phyloP scores from a whole-genome alignment of 2,113 vertebrate genomes.

The Pelecanus crispus region DNA sequence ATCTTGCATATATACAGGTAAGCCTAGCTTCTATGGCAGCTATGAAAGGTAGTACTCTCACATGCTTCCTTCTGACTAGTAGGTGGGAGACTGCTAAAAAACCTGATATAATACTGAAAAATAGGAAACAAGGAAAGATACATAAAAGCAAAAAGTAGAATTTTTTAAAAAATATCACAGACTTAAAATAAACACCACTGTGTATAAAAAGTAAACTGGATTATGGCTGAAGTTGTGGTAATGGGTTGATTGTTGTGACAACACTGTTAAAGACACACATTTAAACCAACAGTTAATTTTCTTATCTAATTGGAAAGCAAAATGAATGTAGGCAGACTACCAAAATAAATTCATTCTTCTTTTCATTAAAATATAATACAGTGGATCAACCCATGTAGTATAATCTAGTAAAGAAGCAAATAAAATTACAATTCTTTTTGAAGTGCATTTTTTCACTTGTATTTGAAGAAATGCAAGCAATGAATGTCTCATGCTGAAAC shows the following conservation, averaged over 20 bases:
- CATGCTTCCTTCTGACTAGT: neutral
- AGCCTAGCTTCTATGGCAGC: neutral
- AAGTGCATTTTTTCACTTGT: neutral
- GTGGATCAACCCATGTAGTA: neutral
- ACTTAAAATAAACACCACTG: neutral
- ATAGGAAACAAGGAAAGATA: neutral
- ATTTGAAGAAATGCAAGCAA: neutral
- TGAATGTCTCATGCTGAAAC: neutral
- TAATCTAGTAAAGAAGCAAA: neutral
- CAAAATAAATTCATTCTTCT: neutral
- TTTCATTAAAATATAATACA: neutral
- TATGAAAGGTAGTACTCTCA: neutral
- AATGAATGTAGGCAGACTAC: neutral
- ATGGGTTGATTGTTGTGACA: neutral
- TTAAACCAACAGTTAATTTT: neutral
- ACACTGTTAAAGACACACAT: neutral
- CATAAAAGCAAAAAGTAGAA: neutral
- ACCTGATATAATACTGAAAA: neutral
- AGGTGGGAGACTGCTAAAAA: neutral
- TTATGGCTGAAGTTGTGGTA: neutral
- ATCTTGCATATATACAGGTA: neutral
- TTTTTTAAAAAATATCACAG: too few relatives aligned
- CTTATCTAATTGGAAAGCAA: neutral
- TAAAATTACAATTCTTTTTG: neutral
- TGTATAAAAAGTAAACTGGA: neutral